These are phyloP conservation scores for Listronotus oregonensis DNA, from an alignment of 1,140 invertebrate genomes.

Conservation along the genomic window DNA sequence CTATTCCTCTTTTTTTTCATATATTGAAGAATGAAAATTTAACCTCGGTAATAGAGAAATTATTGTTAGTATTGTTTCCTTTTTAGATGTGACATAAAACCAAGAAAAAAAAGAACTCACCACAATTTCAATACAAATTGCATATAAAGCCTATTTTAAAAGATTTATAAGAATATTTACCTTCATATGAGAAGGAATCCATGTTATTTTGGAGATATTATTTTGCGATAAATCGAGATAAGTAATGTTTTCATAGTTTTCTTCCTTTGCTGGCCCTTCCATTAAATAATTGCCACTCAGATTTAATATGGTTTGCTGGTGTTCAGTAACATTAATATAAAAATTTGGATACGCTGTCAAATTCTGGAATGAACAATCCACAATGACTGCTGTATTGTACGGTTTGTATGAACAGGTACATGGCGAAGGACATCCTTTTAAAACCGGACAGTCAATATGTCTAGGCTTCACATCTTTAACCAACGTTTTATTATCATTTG, in stretches of 20 bases:
- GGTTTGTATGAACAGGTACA: constrained; percentile 35
- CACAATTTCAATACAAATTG: no score
- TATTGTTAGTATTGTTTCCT: no score
- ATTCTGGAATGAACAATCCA: constrained; percentile 37
- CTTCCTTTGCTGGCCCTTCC: constrained; percentile 3
- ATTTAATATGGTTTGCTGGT: constrained; percentile 26
- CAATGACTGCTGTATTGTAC: constrained; percentile 20
- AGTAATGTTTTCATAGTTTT: constrained; percentile 35
- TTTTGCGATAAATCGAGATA: constrained; percentile 42
- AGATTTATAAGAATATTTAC: no score
- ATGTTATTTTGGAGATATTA: constrained; percentile 29
- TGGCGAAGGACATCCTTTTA: constrained; percentile 28
- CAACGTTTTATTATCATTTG: not conserved
- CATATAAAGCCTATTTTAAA: no score
- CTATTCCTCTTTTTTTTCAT: no score
- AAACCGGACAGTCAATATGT: constrained; percentile 27
- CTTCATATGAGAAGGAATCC: constrained; percentile 41
- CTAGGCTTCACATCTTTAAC: constrained; percentile 27
- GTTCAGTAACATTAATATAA: not conserved
- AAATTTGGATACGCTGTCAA: constrained; percentile 24
- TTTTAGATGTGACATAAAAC: no score
- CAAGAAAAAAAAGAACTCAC: no score
- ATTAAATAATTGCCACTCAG: constrained; percentile 22
- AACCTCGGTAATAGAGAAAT: no score
- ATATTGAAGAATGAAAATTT: no score